These are phyloP conservation scores for Drosophila borealis DNA, from an alignment of 2,888 invertebrate genomes.

Conservation along the genomic window DNA sequence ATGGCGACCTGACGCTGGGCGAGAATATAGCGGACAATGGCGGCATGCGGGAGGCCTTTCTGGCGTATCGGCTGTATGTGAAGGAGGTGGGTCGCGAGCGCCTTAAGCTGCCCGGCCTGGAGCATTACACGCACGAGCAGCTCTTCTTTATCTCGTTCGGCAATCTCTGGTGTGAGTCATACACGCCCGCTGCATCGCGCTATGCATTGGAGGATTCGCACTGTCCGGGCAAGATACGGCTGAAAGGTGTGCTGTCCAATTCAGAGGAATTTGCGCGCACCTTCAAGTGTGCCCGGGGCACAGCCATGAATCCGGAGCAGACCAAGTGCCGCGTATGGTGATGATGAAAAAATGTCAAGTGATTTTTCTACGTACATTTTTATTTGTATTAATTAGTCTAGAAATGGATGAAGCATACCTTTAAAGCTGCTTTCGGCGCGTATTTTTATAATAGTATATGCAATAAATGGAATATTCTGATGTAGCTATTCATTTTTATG, in stretches of 20 bases:
- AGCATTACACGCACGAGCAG: conserved; percentile 89
- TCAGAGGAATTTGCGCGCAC: conserved; percentile 90
- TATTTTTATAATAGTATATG: conserved; percentile 27
- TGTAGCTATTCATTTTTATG: neutral
- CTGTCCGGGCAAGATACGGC: conserved; percentile 89
- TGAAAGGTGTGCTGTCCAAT: conserved; percentile 90
- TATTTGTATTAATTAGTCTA: conserved; percentile 17
- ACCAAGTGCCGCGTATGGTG: conserved; percentile 87
- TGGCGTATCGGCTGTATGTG: conserved; percentile 88
- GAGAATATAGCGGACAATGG: conserved; percentile 95
- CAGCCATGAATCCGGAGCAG: conserved; percentile 86
- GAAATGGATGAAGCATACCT: conserved; percentile 19
- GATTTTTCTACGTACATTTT: conserved; percentile 63
- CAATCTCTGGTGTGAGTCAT: conserved; percentile 94
- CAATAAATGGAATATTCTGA: conserved; percentile 48
- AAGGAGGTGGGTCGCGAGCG: conserved; percentile 87
- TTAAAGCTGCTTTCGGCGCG: conserved; percentile 44
- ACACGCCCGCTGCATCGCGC: conserved; percentile 87
- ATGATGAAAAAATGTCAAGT: conserved; percentile 42
- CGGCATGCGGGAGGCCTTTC: conserved; percentile 90
- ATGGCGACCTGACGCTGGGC: conserved; percentile 91
- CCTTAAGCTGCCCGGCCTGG: conserved; percentile 89
- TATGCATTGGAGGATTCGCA: conserved; percentile 90
- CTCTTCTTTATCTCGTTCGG: conserved; percentile 93
- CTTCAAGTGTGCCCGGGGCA: conserved; percentile 86